Conservation (phyloP, 2,113 vertebrate genomes). For the Gila orcuttii region DNA sequence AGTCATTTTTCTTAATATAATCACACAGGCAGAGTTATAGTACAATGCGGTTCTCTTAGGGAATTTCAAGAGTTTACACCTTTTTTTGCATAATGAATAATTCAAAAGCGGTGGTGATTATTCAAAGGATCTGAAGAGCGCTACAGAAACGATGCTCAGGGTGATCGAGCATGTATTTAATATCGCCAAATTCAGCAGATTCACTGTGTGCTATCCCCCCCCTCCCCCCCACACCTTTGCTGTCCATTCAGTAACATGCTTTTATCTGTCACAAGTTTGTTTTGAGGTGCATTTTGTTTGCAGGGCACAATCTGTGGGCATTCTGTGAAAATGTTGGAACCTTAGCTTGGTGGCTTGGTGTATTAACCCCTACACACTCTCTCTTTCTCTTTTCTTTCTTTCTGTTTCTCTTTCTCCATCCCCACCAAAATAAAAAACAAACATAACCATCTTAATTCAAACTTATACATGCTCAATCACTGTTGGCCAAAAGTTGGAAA, state of each 20-base stretch:
- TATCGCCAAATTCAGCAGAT: neutral
- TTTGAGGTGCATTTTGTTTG: slow-evolving; percentile 13
- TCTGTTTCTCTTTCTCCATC: slow-evolving; percentile 32
- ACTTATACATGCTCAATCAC: slow-evolving; percentile 56
- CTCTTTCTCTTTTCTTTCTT: slow-evolving; percentile 2
- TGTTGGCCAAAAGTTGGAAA: slow-evolving; percentile 87
- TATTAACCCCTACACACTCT: slow-evolving; percentile 52
- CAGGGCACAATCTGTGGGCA: slow-evolving; percentile 1
- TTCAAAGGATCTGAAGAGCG: slow-evolving; percentile 12
- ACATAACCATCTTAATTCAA: slow-evolving; percentile 11
- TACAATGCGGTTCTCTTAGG: slow-evolving; percentile 6
- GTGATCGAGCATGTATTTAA: slow-evolving; percentile 13
- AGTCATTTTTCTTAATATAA: slow-evolving; percentile 40
- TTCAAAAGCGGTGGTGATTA: slow-evolving; percentile 1
- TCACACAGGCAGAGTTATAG: neutral
- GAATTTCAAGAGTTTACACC: neutral
- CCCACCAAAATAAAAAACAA: neutral
- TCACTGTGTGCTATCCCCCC: neutral
- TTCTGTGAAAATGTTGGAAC: slow-evolving; percentile 41
- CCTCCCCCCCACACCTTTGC: neutral
- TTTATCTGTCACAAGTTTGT: slow-evolving; percentile 37
- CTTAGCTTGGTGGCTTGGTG: slow-evolving; percentile 54
- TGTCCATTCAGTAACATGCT: slow-evolving; percentile 58
- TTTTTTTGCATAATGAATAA: slow-evolving; percentile 28
- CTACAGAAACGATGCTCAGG: neutral